phyloP scores from a whole-genome alignment of 2,888 invertebrate genomes.

The Leptothorax acervorum region DNA sequence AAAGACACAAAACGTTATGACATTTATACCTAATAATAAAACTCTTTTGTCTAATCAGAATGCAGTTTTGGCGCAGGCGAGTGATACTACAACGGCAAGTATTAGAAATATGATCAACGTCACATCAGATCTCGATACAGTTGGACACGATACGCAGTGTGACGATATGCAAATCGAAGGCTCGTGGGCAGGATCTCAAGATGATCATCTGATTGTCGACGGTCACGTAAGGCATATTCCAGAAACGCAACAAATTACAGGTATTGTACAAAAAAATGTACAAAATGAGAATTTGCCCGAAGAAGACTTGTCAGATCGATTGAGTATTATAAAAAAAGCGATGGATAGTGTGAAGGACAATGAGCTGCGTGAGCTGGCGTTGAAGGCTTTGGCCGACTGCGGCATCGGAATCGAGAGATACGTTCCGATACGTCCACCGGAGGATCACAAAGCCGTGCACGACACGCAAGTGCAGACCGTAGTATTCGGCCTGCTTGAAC shows the following conservation, averaged over 20 bases:
- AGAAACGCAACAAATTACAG: background rate
- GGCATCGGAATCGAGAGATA: conserved; percentile 75
- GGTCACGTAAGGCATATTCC: background rate
- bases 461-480: conserved; percentile 77
- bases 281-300: background rate
- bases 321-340: conserved; percentile 78
- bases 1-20: conserved; percentile 55
- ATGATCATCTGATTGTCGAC: background rate
- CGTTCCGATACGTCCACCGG: conserved; percentile 67
- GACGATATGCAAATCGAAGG: background rate
- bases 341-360: conserved; percentile 77
- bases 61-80: background rate
- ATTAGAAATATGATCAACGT: background rate
- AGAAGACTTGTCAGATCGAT: conserved; percentile 58
- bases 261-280: background rate
- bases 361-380: conserved; percentile 76
- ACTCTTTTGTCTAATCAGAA: background rate
- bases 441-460: conserved; percentile 67
- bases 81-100: background rate
- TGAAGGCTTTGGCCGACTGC: conserved; percentile 79
- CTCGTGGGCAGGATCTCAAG: background rate
- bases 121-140: background rate
- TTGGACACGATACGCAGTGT: background rate
- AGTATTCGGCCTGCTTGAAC: conserved; percentile 76
- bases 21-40: conserved; percentile 50